Evolutionary conservation across 2,888 invertebrate species (phyloP).

Genomic region (Prosapia bicincta): DNA sequence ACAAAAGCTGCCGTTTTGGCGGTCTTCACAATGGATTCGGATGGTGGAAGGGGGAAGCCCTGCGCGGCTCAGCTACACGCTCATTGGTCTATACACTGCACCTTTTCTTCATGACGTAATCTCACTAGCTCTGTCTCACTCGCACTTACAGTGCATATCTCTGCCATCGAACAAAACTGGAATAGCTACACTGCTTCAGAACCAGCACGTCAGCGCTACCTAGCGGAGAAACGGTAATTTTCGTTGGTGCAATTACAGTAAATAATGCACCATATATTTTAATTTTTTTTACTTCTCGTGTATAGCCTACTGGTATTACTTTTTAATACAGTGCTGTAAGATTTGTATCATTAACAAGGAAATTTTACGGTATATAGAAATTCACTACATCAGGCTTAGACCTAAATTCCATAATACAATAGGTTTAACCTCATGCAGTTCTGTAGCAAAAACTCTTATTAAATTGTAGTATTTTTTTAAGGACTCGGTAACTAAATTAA

Average conservation of each 20-base stretch:
- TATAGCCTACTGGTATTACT: too few species aligned
- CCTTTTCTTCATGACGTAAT: constrained; percentile 23
- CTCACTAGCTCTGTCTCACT: constrained; percentile 19
- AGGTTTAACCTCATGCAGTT: too few species aligned
- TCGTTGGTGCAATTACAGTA: neutral
- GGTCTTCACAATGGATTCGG: constrained; percentile 15
- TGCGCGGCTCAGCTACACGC: constrained; percentile 7
- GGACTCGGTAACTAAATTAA: too few species aligned
- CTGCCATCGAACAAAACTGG: constrained; percentile 10
- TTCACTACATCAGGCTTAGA: too few species aligned
- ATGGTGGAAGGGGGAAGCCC: neutral
- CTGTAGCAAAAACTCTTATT: too few species aligned
- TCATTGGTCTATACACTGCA: constrained; percentile 25
- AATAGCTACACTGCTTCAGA: neutral
- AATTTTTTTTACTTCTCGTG: too few species aligned
- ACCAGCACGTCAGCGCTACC: constrained; percentile 12
- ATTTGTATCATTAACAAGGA: too few species aligned
- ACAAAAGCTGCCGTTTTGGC: constrained; percentile 32
- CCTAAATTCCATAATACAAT: too few species aligned
- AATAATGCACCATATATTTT: too few species aligned
- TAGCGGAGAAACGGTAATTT: constrained; percentile 15
- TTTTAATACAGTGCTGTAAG: too few species aligned
- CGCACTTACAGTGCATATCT: constrained; percentile 12
- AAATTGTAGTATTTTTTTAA: too few species aligned
- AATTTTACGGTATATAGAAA: too few species aligned